Percentiles rank a stretch among this genome's conserved stretches.
These are phyloP conservation scores for Paralvinella palmiformis DNA, from an alignment of 1,140 invertebrate species.

Conservation along the genomic window DNA sequence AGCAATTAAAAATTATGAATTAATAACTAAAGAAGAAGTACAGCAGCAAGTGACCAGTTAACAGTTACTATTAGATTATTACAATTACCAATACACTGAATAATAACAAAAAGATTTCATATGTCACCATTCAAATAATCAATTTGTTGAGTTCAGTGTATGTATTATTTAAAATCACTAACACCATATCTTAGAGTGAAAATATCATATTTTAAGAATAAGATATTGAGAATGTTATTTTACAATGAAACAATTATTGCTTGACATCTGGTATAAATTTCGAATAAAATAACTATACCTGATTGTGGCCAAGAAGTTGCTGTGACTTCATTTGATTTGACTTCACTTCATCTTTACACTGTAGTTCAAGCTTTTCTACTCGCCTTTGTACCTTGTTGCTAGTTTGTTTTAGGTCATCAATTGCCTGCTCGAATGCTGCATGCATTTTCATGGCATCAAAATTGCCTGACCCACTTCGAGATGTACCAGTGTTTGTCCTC, in stretches of 20 bases:
- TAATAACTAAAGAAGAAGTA: too few relatives aligned
- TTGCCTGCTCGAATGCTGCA: slow-evolving; percentile 85
- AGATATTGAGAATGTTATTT: neutral
- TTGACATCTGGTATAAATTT: neutral
- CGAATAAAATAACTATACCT: slow-evolving; percentile 51
- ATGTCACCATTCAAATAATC: too few relatives aligned
- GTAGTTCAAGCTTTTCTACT: slow-evolving; percentile 76
- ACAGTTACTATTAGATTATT: too few relatives aligned
- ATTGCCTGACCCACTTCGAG: slow-evolving; percentile 48
- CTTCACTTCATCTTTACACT: slow-evolving; percentile 80
- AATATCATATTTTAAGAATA: neutral
- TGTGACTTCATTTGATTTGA: slow-evolving; percentile 73
- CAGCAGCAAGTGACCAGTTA: too few relatives aligned
- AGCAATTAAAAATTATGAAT: neutral
- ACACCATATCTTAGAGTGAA: neutral
- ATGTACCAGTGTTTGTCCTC: slow-evolving; percentile 68
- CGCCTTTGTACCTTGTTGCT: slow-evolving; percentile 81
- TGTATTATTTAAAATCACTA: neutral
- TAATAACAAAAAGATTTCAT: too few relatives aligned
- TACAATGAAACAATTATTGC: neutral
- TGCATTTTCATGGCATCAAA: slow-evolving; percentile 61
- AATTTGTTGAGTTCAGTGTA: too few relatives aligned
- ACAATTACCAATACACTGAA: too few relatives aligned
- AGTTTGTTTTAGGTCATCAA: slow-evolving; percentile 71
- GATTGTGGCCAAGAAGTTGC: slow-evolving; percentile 81